Evolutionary conservation across 1,140 invertebrate species (phyloP).

Genomic region (Bombus pyrosoma): DNA sequence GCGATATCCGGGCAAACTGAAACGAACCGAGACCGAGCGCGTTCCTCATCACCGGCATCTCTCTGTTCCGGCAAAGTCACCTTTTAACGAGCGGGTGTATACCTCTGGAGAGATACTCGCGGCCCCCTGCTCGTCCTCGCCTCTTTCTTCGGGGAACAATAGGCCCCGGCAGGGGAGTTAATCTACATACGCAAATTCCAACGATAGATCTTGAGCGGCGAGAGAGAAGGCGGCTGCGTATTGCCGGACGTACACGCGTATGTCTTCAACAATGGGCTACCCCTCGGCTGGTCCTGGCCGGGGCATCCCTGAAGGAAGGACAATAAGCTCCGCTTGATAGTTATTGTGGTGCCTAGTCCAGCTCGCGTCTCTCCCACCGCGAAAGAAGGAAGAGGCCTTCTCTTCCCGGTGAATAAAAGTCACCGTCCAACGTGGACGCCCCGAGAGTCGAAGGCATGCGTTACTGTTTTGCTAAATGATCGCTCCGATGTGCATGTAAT

Average conservation of each 20-base stretch:
- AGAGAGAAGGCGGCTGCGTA: conserved; percentile 58
- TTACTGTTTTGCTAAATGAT: conserved; percentile 44
- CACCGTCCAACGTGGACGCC: conserved; percentile 14
- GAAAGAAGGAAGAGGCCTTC: conserved; percentile 33
- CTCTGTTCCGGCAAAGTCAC: conserved; percentile 35
- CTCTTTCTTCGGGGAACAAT: conserved; percentile 71
- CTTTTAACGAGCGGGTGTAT: conserved; percentile 65
- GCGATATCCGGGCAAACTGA: neutral
- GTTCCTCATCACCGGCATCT: conserved; percentile 56
- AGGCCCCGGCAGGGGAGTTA: conserved; percentile 69
- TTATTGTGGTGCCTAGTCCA: conserved; percentile 78
- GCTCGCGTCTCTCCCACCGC: conserved; percentile 52
- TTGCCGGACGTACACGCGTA: conserved; percentile 63
- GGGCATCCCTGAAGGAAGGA: conserved; percentile 70
- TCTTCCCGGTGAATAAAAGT: conserved; percentile 58
- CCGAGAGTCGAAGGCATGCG: neutral
- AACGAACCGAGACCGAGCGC: neutral
- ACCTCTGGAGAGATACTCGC: conserved; percentile 52
- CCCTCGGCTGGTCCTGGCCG: conserved; percentile 47
- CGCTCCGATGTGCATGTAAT: neutral
- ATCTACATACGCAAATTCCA: conserved; percentile 78
- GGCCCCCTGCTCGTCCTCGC: conserved; percentile 42
- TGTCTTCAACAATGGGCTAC: conserved; percentile 72
- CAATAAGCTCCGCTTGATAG: conserved; percentile 78
- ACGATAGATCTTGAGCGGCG: conserved; percentile 76